phyloP scores from a whole-genome alignment of 2,797 vertebrate species.

The Gymnodraco acuticeps region DNA sequence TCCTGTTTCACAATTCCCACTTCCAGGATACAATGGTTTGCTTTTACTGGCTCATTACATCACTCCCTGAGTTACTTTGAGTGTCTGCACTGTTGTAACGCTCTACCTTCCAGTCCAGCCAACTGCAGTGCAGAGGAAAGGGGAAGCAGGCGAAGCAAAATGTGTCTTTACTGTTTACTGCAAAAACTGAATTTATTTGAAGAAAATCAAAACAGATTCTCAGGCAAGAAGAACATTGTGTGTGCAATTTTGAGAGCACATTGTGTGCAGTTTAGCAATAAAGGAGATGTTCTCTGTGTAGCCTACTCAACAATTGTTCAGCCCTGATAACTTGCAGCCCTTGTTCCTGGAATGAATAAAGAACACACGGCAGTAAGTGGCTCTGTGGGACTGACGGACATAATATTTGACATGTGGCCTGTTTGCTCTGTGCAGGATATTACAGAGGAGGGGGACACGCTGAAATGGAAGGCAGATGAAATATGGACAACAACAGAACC shows the following conservation, averaged over 20 bases:
- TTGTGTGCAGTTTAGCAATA: constrained; percentile 16
- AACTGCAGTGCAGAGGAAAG: constrained; percentile 12
- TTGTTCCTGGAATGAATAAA: constrained; percentile 36
- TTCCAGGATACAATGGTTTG: constrained; percentile 56
- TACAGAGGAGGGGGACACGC: constrained; percentile 44
- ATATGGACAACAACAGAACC: constrained; percentile 50
- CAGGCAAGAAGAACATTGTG: constrained; percentile 14
- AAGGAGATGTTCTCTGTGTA: neutral
- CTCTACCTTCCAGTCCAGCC: neutral
- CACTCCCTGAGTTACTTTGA: constrained; percentile 24
- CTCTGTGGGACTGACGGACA: constrained; percentile 37
- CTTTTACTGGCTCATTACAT: constrained; percentile 42
- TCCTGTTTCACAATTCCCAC: constrained; percentile 66
- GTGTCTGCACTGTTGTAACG: constrained; percentile 19
- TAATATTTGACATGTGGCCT: constrained; percentile 51
- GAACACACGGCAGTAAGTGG: constrained; percentile 22
- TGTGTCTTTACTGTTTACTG: constrained; percentile 14
- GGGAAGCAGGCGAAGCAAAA: constrained; percentile 16
- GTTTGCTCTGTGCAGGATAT: constrained; percentile 59
- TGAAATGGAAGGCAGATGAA: constrained; percentile 60
- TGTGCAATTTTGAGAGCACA: constrained; percentile 4
- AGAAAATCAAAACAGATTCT: constrained; percentile 6
- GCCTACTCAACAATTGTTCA: constrained; percentile 3
- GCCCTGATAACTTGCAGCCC: constrained; percentile 18
- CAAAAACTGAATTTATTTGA: constrained; percentile 9